A percentile compares a stretch with the other conserved stretches of the same genome.
Conservation (phyloP, 2,113 vertebrate genomes). For the Dolichallabes microphthalmus region DNA sequence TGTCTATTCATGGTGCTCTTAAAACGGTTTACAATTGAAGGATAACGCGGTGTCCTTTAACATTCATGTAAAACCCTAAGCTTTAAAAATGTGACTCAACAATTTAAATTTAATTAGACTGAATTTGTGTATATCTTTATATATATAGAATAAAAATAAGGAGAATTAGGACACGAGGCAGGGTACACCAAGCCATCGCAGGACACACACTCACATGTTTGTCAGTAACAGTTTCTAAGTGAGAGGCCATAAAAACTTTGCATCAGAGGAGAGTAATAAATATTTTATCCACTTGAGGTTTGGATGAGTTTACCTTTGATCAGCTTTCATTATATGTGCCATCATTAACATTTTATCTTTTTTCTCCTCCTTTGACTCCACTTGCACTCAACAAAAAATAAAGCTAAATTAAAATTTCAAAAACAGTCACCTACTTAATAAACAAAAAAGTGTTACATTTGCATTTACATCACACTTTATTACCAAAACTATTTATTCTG, state of each 20-base stretch:
- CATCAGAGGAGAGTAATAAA: slow-evolving; percentile 22
- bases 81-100: not conserved
- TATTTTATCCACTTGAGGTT: slow-evolving; percentile 12
- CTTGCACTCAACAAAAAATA: not conserved
- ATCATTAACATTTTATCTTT: not conserved
- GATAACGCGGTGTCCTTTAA: not conserved
- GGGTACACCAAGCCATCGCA: too few species aligned
- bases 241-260: not conserved
- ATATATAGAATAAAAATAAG: too few species aligned
- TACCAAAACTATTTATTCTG: not conserved
- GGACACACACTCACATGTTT: too few species aligned
- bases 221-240: not conserved
- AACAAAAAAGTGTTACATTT: not conserved
- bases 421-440: not conserved
- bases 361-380: not conserved
- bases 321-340: slow-evolving; percentile 28
- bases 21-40: not conserved
- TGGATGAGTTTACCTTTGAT: slow-evolving; percentile 38
- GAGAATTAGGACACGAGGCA: too few species aligned
- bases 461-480: not conserved
- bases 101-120: too few species aligned
- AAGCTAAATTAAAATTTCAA: not conserved
- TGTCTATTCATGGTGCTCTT: not conserved
- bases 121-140: too few species aligned
- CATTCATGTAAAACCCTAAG: not conserved